Evolutionary conservation across 1,140 invertebrate species (phyloP).

Genomic region (Drosophila melanica): DNA sequence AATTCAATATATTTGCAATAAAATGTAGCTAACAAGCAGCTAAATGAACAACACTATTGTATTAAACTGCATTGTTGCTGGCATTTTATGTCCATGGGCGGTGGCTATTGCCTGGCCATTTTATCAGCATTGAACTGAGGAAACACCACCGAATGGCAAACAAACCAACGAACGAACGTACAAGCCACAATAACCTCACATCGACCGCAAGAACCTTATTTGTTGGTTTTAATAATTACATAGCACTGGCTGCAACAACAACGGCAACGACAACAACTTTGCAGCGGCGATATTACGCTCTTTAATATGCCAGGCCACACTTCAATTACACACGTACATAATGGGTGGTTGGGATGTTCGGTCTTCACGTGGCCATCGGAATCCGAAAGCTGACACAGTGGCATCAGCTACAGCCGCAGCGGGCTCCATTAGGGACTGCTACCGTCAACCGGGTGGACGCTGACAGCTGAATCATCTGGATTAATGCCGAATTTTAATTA

Average conservation of each 20-base stretch:
- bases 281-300: slow-evolving; percentile 50
- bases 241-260: slow-evolving; percentile 41
- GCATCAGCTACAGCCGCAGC: slow-evolving; percentile 11
- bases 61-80: slow-evolving; percentile 3
- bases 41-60: background rate
- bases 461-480: slow-evolving; percentile 82
- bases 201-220: slow-evolving; percentile 75
- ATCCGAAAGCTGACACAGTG: slow-evolving; percentile 20
- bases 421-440: slow-evolving; percentile 36
- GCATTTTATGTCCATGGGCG: background rate
- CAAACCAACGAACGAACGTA: background rate
- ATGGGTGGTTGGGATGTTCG: background rate
- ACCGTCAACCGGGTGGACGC: slow-evolving; percentile 34
- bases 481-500: slow-evolving; percentile 84
- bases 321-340: slow-evolving; percentile 76
- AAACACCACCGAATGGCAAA: slow-evolving; percentile 9
- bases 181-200: slow-evolving; percentile 35
- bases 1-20: no score
- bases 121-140: slow-evolving; percentile 58
- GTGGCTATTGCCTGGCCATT: slow-evolving; percentile 9
- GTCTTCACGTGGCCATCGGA: background rate
- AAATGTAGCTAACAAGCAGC: background rate
- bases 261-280: slow-evolving; percentile 19
- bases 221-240: slow-evolving; percentile 84
- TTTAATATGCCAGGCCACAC: slow-evolving; percentile 77